Evolutionary conservation across 2,797 vertebrate genomes (phyloP), one percentile per base, ranked within the genome.

Genomic region (Manis javanica): DNA sequence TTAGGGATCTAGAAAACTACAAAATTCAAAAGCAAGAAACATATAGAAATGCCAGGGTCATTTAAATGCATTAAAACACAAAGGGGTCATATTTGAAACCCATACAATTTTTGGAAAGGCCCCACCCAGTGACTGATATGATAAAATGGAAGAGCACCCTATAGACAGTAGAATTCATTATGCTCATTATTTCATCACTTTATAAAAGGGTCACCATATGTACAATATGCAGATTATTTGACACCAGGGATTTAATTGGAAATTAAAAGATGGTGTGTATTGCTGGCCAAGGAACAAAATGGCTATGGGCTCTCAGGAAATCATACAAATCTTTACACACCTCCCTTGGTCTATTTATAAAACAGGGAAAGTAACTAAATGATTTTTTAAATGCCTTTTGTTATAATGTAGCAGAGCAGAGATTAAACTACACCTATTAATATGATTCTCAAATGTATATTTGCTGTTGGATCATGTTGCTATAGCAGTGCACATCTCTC

Each of bases 1-100:
- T 96, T 90, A 68, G 14, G 5, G 97, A 81, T 42, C 55, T 90
- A 96, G 93, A 97, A 98, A 98, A 96, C 29, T 78, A 96, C 82
- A 96, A 77, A 96, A 95, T 85, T 92, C 95, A 96, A 94, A 90
- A 83, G 91, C 97, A 92, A 95, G 87, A 98, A 97, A 0, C 1
- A 96, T 53, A 87, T 84, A 96, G 68, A 97, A 96, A 96, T 90
- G 86, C 81, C 61, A 90, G 7, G 39, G 31, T 19, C 49, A 93
- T 81, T 93, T 81, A 93, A 88, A 92, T 39, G 24, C 21, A 37
- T 16, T 81, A 26, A 53, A 18, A 39, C 23, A 85, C 49, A 92
- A 63, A 13, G 21, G 24, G 64, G 64, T 91, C 51, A 57, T 57
- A 83, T 83, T 13, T 94, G 72, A 89, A 83, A 96, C 78, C n/a